Percentiles rank a stretch among this genome's conserved stretches.
phyloP scores from a whole-genome alignment of 2,113 vertebrate genomes.

The Sinocyclocheilus anophthalmus region DNA sequence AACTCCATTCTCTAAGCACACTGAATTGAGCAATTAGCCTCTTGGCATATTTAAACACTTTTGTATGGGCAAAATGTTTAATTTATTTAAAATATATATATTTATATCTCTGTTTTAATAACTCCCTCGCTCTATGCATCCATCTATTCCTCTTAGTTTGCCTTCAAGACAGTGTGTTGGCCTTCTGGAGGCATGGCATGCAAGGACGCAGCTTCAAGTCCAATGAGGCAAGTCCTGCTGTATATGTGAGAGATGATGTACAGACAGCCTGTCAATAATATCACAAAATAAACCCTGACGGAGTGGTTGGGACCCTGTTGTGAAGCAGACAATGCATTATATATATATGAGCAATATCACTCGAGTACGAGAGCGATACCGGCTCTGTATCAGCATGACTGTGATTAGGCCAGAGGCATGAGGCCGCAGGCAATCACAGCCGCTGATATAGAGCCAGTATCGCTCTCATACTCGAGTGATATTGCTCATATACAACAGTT shows the following conservation, averaged over 20 bases:
- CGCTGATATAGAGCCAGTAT: no score
- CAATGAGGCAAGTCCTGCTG: slow-evolving; percentile 83
- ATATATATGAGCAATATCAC: no score
- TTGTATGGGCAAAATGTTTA: not conserved
- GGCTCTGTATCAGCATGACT: no score
- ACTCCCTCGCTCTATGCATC: not conserved
- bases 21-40: not conserved
- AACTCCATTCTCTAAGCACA: not conserved
- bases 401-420: no score
- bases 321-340: no score
- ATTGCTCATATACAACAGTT: no score
- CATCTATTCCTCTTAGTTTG: slow-evolving; percentile 79
- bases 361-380: no score
- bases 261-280: not conserved
- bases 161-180: slow-evolving; percentile 94
- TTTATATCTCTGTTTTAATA: not conserved
- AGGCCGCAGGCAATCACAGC: no score
- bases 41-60: not conserved
- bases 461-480: no score
- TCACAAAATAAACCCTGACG: not conserved
- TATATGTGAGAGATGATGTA: not conserved
- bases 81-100: no score
- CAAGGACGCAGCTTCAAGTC: slow-evolving; percentile 96
- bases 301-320: no score
- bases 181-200: slow-evolving; percentile 98